phyloP scores from a whole-genome alignment of 1,140 invertebrate genomes.

The Contarinia nasturtii region DNA sequence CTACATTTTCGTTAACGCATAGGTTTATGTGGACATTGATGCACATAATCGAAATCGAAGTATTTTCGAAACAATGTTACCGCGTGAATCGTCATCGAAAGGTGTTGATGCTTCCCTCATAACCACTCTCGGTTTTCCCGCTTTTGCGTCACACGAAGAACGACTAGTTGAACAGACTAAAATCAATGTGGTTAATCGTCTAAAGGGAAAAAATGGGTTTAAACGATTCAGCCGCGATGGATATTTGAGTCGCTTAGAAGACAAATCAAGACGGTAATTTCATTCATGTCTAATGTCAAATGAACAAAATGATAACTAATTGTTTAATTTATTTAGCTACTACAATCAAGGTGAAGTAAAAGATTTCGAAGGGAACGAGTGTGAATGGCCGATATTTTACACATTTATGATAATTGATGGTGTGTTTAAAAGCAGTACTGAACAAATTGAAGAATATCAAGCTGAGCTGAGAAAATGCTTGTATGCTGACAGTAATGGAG shows the following conservation, averaged over 20 bases:
- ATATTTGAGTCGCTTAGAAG: constrained; percentile 76
- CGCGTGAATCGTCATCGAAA: constrained; percentile 95
- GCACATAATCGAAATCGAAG: constrained; percentile 97
- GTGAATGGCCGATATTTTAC: constrained; percentile 95
- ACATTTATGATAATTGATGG: constrained; percentile 93
- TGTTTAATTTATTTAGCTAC: constrained; percentile 19
- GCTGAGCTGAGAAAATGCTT: constrained; percentile 59
- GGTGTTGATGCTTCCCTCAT: constrained; percentile 81
- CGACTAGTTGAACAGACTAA: constrained; percentile 71
- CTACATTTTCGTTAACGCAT: no score
- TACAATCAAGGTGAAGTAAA: constrained; percentile 47
- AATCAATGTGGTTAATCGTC: constrained; percentile 60
- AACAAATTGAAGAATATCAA: constrained; percentile 84
- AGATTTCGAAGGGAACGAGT: constrained; percentile 92
- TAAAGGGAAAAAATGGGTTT: constrained; percentile 83
- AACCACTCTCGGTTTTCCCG: constrained; percentile 88
- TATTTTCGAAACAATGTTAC: constrained; percentile 96
- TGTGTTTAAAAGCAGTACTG: constrained; percentile 70
- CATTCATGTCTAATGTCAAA: constrained; percentile 3
- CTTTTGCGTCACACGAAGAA: constrained; percentile 94
- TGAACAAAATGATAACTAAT: not conserved
- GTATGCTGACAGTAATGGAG: constrained; percentile 57
- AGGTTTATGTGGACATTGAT: constrained; percentile 99
- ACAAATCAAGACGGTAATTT: constrained; percentile 44
- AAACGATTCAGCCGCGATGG: constrained; percentile 93